phyloP scores from a whole-genome alignment of 2,113 vertebrate species.

The Thryonomys swinderianus region DNA sequence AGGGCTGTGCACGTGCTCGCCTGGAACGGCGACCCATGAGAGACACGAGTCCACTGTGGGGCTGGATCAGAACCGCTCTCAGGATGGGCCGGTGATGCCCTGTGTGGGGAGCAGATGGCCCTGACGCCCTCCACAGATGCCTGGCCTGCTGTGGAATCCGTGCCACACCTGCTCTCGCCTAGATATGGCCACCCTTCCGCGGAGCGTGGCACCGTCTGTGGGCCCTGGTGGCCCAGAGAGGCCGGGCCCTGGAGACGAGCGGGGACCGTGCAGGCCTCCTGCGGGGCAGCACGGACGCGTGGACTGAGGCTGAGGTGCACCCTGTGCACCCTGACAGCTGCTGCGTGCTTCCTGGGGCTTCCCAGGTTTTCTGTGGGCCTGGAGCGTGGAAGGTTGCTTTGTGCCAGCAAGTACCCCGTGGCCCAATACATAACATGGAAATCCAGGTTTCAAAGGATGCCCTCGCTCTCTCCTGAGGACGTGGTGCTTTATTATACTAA shows the following conservation, averaged over 20 bases:
- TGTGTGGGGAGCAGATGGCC: no score
- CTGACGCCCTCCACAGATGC: no score
- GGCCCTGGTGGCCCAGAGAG: not conserved
- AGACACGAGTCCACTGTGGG: no score
- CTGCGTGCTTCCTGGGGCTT: not conserved
- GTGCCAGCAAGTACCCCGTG: not conserved
- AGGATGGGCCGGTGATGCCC: no score
- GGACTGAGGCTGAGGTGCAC: not conserved
- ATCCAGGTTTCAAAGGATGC: not conserved
- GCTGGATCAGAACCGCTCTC: no score
- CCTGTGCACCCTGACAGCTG: accelerated
- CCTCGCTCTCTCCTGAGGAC: not conserved
- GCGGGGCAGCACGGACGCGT: not conserved
- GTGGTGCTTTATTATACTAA: not conserved
- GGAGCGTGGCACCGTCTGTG: no score
- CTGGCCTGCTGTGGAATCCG: not conserved
- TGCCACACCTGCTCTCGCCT: not conserved
- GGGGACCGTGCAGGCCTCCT: not conserved
- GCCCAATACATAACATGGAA: not conserved
- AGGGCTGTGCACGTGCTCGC: no score
- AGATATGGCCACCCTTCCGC: accelerated
- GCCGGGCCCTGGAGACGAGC: not conserved
- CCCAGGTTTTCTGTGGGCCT: not conserved
- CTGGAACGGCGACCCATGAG: no score
- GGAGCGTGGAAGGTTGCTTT: not conserved